phyloP scores from a whole-genome alignment of 2,797 vertebrate genomes.

The Aeoliscus strigatus region DNA sequence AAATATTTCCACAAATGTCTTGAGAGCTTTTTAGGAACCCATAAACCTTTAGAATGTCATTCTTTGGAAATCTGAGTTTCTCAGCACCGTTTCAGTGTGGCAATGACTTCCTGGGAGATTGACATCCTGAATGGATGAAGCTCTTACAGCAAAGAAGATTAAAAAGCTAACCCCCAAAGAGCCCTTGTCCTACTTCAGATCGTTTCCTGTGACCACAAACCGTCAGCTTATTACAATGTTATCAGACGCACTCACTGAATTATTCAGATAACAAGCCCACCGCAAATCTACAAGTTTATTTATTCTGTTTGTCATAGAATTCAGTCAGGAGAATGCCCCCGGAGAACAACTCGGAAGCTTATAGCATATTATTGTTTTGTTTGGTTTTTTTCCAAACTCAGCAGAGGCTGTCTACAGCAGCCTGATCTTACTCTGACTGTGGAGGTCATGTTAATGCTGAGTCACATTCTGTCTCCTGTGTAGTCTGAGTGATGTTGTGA shows the following conservation, averaged over 20 bases:
- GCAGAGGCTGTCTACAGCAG: constrained; percentile 18
- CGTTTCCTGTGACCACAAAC: constrained; percentile 44
- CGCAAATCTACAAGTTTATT: constrained; percentile 19
- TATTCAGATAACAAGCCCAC: constrained; percentile 32
- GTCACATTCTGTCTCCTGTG: constrained; percentile 34
- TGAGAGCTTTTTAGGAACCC: constrained; percentile 8
- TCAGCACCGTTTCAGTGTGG: not conserved
- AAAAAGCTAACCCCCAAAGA: constrained; percentile 43
- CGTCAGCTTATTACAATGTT: constrained; percentile 45
- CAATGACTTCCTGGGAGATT: constrained; percentile 1
- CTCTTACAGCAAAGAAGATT: constrained; percentile 13
- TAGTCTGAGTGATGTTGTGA: constrained; percentile 16
- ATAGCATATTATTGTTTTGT: too few species aligned
- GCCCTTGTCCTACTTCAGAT: constrained; percentile 36
- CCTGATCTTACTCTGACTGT: constrained; percentile 30
- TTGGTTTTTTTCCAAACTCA: constrained; percentile 17
- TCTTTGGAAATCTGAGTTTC: not conserved
- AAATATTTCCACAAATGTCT: constrained; percentile 3
- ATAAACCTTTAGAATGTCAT: not conserved
- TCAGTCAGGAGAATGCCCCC: constrained; percentile 11
- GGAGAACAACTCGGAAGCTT: constrained; percentile 19
- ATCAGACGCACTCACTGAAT: constrained; percentile 43
- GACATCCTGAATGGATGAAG: constrained; percentile 9
- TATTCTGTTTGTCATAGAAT: constrained; percentile 7
- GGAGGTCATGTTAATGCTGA: constrained; percentile 48